Percentiles rank a stretch among this genome's conserved stretches.
These are phyloP conservation scores for Probaryconus sp. DNA, from an alignment of 1,140 invertebrate species.

Conservation along the genomic window DNA sequence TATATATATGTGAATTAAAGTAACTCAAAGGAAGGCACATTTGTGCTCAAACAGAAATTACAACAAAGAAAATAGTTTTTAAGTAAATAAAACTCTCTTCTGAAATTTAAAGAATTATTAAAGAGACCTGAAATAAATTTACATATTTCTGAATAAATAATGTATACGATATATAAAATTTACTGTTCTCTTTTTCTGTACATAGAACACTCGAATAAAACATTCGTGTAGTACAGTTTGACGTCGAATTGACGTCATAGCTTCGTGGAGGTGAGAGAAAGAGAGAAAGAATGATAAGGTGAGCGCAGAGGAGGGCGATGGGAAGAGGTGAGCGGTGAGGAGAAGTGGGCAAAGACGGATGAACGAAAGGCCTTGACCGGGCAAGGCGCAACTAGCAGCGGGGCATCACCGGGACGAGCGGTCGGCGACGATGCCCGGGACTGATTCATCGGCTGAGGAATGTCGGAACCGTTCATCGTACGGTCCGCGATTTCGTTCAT, in stretches of 20 bases:
- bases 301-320: conserved; percentile 10
- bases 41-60: too few species aligned
- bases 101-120: too few species aligned
- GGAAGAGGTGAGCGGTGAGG: not conserved
- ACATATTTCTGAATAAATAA: too few species aligned
- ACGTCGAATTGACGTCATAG: conserved; percentile 10
- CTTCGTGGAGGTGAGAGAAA: conserved; percentile 21
- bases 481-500: conserved; percentile 54
- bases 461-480: conserved; percentile 59
- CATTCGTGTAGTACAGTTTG: too few species aligned
- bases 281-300: conserved; percentile 2
- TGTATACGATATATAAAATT: too few species aligned
- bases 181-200: too few species aligned
- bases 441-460: conserved; percentile 54
- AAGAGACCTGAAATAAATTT: too few species aligned
- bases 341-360: conserved; percentile 22
- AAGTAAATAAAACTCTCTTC: too few species aligned
- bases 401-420: conserved; percentile 43
- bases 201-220: too few species aligned
- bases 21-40: too few species aligned
- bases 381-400: conserved; percentile 43
- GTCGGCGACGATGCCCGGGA: conserved; percentile 29
- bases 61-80: too few species aligned
- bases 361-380: conserved; percentile 57
- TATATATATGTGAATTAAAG: too few species aligned